Evolutionary conservation across 2,888 invertebrate genomes (phyloP).

Genomic region (Scrobipalpa costella): DNA sequence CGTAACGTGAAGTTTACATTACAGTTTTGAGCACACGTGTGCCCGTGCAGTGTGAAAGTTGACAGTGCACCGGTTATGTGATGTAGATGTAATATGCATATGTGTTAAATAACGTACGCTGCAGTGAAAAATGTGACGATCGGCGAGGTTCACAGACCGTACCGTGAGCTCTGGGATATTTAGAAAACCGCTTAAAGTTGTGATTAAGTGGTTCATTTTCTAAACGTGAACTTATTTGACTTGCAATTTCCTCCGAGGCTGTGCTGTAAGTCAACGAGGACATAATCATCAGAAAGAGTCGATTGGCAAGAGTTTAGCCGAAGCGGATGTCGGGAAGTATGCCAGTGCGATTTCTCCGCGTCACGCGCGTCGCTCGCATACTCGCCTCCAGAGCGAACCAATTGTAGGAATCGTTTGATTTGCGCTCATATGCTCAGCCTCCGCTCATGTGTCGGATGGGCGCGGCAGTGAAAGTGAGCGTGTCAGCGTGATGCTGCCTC

Average conservation of each 20-base stretch:
- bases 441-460: conserved; percentile 35
- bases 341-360: conserved; percentile 72
- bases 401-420: conserved; percentile 55
- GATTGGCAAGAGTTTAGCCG: conserved; percentile 33
- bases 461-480: conserved; percentile 69
- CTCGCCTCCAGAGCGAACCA: conserved; percentile 57
- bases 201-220: neutral
- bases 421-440: conserved; percentile 29
- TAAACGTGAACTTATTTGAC: conserved; percentile 17
- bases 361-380: conserved; percentile 69
- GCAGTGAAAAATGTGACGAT: conserved; percentile 47
- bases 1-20: neutral
- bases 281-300: conserved; percentile 40
- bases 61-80: conserved; percentile 43
- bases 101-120: conserved; percentile 46
- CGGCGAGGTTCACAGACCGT: conserved; percentile 44
- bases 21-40: conserved; percentile 6
- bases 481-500: conserved; percentile 66
- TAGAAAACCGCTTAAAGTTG: conserved; percentile 36
- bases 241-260: neutral
- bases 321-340: conserved; percentile 69
- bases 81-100: conserved; percentile 51
- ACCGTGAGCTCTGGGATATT: conserved; percentile 29
- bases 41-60: conserved; percentile 44
- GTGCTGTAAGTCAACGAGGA: neutral